A percentile compares a stretch with the other conserved stretches of the same genome.
These are phyloP conservation scores for Chondrosia reniformis DNA, from an alignment of 37 sponge, comb jelly and placozoan species.

Conservation along the genomic window DNA sequence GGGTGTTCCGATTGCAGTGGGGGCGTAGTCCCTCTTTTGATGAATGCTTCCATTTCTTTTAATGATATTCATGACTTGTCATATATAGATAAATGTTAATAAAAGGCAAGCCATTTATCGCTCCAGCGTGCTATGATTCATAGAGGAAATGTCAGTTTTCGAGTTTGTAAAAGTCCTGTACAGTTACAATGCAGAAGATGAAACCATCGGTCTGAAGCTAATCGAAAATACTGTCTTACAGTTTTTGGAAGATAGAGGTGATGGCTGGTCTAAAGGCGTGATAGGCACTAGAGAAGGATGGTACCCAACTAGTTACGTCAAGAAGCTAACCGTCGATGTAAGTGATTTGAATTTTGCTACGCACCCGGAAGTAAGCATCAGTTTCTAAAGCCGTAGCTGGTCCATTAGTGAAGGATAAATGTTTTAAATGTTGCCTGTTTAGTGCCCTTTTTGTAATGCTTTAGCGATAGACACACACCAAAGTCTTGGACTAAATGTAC, in stretches of 20 bases:
- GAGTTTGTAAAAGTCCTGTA: slow-evolving; percentile 55
- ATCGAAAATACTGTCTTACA: slow-evolving; percentile 37
- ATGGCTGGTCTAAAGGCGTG: slow-evolving; percentile 73
- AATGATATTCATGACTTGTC: slow-evolving; percentile 12
- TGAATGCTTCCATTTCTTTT: no score
- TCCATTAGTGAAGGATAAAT: no score
- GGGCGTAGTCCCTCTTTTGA: no score
- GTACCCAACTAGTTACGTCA: slow-evolving; percentile 62
- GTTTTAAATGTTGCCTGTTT: no score
- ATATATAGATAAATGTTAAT: no score
- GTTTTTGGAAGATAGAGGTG: slow-evolving; percentile 46
- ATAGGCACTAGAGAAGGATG: slow-evolving; percentile 58
- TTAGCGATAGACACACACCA: no score
- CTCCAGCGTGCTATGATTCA: neutral
- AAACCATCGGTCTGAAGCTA: slow-evolving; percentile 33
- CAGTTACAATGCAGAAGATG: slow-evolving; percentile 43
- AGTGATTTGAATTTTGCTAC: neutral
- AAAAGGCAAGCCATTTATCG: no score
- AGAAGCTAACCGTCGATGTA: slow-evolving; percentile 5
- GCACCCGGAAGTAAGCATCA: neutral
- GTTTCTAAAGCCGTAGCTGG: no score
- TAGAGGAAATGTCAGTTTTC: neutral
- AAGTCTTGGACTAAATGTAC: no score
- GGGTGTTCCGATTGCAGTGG: neutral
- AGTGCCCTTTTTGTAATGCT: no score